Conservation (phyloP, 2,888 invertebrate genomes). For the Drosophila helvetica region DNA sequence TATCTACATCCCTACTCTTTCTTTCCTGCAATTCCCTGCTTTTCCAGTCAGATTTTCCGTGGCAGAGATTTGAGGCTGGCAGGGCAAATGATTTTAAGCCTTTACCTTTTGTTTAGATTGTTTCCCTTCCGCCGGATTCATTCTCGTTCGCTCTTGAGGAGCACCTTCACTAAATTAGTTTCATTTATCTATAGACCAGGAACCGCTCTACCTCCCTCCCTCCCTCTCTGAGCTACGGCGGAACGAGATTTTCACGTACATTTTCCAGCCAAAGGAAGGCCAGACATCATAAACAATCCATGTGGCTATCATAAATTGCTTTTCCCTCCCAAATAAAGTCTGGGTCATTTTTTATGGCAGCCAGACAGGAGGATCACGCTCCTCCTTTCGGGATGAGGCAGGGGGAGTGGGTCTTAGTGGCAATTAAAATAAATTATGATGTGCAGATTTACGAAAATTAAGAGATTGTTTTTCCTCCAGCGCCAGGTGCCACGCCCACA, state of each 20-base stretch:
- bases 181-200: slow-evolving; percentile 62
- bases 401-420: slow-evolving; percentile 60
- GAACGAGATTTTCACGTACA: slow-evolving; percentile 65
- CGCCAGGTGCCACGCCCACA: slow-evolving; percentile 11
- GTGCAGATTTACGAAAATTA: slow-evolving; percentile 82
- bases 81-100: slow-evolving; percentile 72
- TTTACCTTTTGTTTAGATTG: slow-evolving; percentile 48
- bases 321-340: slow-evolving; percentile 47
- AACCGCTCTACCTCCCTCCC: slow-evolving; percentile 2
- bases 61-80: slow-evolving; percentile 48
- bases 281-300: slow-evolving; percentile 78
- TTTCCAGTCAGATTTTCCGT: not conserved
- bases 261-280: slow-evolving; percentile 46
- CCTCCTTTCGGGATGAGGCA: not conserved
- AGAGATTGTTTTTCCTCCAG: slow-evolving; percentile 68
- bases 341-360: slow-evolving; percentile 67
- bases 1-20: not conserved
- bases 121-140: slow-evolving; percentile 27
- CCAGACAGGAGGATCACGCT: not conserved
- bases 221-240: not conserved
- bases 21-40: not conserved
- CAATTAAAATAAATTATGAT: slow-evolving; percentile 83
- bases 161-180: slow-evolving; percentile 75
- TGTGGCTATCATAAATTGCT: slow-evolving; percentile 74
- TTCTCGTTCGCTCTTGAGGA: slow-evolving; percentile 28